Conservation (phyloP, 2,797 vertebrate species). For the Pangasius djambal region DNA sequence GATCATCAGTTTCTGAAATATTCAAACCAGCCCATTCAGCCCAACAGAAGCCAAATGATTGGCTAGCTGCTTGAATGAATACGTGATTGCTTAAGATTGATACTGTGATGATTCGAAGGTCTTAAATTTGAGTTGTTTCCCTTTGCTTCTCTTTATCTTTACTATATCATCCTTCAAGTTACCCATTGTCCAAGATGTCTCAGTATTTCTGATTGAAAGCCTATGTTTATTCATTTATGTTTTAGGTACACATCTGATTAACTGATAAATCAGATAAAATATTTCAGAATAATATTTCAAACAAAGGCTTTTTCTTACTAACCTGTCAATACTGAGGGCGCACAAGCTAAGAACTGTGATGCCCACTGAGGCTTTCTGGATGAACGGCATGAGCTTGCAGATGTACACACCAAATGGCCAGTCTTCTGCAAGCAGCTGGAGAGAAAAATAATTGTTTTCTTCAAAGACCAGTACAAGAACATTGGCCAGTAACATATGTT, state of each 20-base stretch:
- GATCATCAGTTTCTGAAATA: not conserved
- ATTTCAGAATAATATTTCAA: not conserved
- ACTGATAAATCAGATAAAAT: not conserved
- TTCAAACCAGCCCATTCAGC: not conserved
- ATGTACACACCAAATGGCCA: constrained; percentile 94
- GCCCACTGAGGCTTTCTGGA: constrained; percentile 95
- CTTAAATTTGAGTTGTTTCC: not conserved
- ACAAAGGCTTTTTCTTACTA: not conserved
- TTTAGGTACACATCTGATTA: not conserved
- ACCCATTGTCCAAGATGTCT: not conserved
- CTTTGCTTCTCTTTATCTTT: not conserved
- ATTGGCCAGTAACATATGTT: not conserved
- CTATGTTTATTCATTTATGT: not conserved
- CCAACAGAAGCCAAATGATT: not conserved
- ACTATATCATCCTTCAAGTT: no score
- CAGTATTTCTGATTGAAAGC: not conserved
- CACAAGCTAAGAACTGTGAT: constrained; percentile 97
- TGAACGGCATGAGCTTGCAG: constrained; percentile 94
- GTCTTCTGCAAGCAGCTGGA: constrained; percentile 87
- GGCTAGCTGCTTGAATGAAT: not conserved
- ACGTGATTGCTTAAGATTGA: not conserved
- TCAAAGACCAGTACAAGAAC: not conserved
- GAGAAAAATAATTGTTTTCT: constrained; percentile 45
- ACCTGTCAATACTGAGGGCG: constrained; percentile 95
- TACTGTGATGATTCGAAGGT: not conserved